phyloP scores from a whole-genome alignment of 1,140 invertebrate genomes.

The Lucilia sericata region DNA sequence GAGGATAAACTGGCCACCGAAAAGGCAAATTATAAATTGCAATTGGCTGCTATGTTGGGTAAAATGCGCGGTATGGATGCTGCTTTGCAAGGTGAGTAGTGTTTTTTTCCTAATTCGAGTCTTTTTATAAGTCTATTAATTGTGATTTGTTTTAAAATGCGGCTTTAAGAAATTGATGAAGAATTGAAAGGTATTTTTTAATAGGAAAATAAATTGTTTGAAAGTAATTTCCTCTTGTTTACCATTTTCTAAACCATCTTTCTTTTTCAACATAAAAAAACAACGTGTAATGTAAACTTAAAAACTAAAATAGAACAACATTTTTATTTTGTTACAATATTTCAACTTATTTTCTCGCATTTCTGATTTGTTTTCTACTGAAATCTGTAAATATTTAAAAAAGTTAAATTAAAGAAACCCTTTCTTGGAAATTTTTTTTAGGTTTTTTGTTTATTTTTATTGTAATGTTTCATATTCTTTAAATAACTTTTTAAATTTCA shows the following conservation, averaged over 20 bases:
- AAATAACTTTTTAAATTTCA: background rate
- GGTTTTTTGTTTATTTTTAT: too few relatives aligned
- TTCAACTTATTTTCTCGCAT: too few relatives aligned
- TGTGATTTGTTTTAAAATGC: conserved; percentile 51
- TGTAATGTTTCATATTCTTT: background rate
- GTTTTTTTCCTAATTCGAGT: conserved; percentile 23
- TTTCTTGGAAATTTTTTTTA: too few relatives aligned
- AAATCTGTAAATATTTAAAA: too few relatives aligned
- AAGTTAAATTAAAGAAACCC: too few relatives aligned
- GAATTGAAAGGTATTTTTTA: conserved; percentile 63
- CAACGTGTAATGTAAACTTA: too few relatives aligned
- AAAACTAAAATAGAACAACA: too few relatives aligned
- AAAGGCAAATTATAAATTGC: conserved; percentile 78
- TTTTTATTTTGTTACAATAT: too few relatives aligned
- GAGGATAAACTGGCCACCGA: conserved; percentile 80
- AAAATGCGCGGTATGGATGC: conserved; percentile 89
- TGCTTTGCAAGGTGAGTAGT: conserved; percentile 81
- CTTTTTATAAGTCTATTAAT: conserved; percentile 29
- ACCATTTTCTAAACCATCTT: too few relatives aligned
- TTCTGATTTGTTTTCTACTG: too few relatives aligned
- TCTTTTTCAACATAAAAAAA: too few relatives aligned
- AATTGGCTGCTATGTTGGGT: conserved; percentile 84
- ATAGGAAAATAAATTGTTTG: background rate
- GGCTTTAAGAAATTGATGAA: conserved; percentile 64
- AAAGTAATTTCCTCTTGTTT: too few relatives aligned